Base-by-base conservation (phyloP, 1,140 invertebrate genomes). In the Melipona quadrifasciata region DNA sequence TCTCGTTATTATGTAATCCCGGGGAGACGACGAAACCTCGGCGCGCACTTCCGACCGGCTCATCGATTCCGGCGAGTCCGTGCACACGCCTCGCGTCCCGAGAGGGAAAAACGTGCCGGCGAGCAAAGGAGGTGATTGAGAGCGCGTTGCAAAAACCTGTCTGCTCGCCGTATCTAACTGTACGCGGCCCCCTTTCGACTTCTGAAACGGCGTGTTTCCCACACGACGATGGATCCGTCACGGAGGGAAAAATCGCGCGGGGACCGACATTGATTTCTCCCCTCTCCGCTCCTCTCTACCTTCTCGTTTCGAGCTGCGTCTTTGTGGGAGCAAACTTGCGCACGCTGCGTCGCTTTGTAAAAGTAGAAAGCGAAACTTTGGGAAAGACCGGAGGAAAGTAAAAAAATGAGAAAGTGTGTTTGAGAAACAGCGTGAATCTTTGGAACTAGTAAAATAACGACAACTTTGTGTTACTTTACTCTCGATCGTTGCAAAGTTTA, bases 1-100 rank as follows among this genome's bases (percentile, higher is more conserved):
- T n/a, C 78, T 47, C 57, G 84, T 83, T 87, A 76, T 90, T 89
- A 90, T 65, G 80, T 82, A 90, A 90, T 85, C 64, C 64, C 74
- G n/a, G 64, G 70, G 72, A 0, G 39, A 47, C 39, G 55, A 53
- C 53, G 78, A 80, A 61, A 80, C 51, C 39, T 47, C 39, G 39
- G 88, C 80, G 73, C 17, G 31, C 77, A 34, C 77, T 75, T 76
- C 64, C 61, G 76, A 77, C 71, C 77, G 39, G 84, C 68, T 80
- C 86, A 76, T 86, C 87, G 75, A 89, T 89, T 72, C 12, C 4
- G 2, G 64, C 16, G 64, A 65, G n/a, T 16, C 14, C 16, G 67
- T 72, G 53, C 77, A 73, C 72, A 27, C 31, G 34, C 39, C 24
- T 34, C 34, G 55, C 64, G 74, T 65, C 5, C 5, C 19, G 27